Conservation (phyloP, 2,113 vertebrate genomes). For the Hymenochirus boettgeri region DNA sequence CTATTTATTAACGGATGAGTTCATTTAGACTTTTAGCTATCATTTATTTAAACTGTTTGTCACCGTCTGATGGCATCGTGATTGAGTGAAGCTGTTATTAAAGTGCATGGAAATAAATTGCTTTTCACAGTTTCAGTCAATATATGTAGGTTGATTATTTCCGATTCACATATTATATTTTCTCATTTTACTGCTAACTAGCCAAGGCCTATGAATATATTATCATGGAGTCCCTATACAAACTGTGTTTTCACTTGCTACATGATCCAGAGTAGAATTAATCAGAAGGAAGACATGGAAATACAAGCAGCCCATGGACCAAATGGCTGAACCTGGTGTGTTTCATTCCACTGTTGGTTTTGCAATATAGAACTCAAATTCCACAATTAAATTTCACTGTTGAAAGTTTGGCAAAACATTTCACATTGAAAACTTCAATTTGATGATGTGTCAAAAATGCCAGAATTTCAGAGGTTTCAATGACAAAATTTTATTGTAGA, state of each 20-base stretch:
- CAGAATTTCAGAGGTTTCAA: too few species aligned
- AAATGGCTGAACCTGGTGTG: too few species aligned
- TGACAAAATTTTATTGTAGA: too few species aligned
- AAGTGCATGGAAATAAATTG: slow-evolving; percentile 27
- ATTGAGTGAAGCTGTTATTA: slow-evolving; percentile 25
- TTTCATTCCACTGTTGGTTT: too few species aligned
- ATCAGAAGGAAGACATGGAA: slow-evolving; percentile 28
- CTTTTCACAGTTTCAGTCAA: slow-evolving; percentile 25
- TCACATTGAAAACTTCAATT: too few species aligned
- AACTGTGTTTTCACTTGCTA: slow-evolving; percentile 4
- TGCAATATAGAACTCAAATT: too few species aligned
- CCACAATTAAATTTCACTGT: too few species aligned
- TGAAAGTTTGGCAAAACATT: too few species aligned
- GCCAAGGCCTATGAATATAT: slow-evolving; percentile 27
- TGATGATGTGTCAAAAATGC: too few species aligned
- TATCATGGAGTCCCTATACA: slow-evolving; percentile 5
- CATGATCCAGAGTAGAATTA: slow-evolving; percentile 18
- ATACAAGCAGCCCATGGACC: too few species aligned
- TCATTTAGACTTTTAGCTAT: slow-evolving; percentile 10
- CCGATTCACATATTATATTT: slow-evolving; percentile 29
- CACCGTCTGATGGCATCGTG: slow-evolving; percentile 3
- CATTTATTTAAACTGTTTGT: slow-evolving; percentile 13
- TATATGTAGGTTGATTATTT: slow-evolving; percentile 34
- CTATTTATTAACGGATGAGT: neutral
- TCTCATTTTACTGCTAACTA: slow-evolving; percentile 24